A percentile compares a stretch with the other conserved stretches of the same genome.
phyloP scores from a whole-genome alignment of 2,888 invertebrate genomes.

The Penaeus monodon region DNA sequence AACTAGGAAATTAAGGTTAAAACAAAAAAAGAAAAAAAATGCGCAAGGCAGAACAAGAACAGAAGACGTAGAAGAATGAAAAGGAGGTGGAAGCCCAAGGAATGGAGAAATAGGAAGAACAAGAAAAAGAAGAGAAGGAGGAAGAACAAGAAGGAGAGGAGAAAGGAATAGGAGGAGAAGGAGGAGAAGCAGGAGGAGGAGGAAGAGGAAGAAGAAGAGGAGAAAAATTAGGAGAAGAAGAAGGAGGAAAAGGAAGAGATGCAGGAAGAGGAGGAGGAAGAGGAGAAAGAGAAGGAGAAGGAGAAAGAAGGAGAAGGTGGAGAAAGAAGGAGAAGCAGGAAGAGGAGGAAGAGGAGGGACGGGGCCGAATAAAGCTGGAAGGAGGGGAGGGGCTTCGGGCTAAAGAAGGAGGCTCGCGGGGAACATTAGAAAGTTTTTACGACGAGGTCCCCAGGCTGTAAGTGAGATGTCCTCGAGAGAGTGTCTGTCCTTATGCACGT shows the following conservation, averaged over 20 bases:
- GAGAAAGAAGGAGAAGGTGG: not conserved
- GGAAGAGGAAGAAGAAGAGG: not conserved
- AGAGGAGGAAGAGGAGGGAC: not conserved
- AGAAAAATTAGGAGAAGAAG: not conserved
- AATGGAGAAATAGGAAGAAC: not conserved
- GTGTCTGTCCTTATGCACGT: no score
- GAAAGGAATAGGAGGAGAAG: not conserved
- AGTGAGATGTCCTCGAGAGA: no score
- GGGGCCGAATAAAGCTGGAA: not conserved
- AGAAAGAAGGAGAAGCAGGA: not conserved
- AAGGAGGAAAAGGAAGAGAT: not conserved
- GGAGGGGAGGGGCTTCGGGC: not conserved
- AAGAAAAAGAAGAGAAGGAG: not conserved
- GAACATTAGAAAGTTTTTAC: no score
- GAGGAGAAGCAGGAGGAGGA: not conserved
- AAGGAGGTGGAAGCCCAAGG: no score
- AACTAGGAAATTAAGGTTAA: not conserved
- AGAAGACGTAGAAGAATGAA: no score
- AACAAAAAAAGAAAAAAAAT: no score
- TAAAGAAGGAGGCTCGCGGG: no score
- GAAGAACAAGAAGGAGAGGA: not conserved
- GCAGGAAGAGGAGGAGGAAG: not conserved
- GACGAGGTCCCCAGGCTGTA: no score
- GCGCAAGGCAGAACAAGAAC: no score
- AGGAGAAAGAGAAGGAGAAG: not conserved